Evolutionary conservation across 2,888 invertebrate species (phyloP), one percentile per base, ranked within the genome.

Genomic region (Dryocosmus kuriphilus): DNA sequence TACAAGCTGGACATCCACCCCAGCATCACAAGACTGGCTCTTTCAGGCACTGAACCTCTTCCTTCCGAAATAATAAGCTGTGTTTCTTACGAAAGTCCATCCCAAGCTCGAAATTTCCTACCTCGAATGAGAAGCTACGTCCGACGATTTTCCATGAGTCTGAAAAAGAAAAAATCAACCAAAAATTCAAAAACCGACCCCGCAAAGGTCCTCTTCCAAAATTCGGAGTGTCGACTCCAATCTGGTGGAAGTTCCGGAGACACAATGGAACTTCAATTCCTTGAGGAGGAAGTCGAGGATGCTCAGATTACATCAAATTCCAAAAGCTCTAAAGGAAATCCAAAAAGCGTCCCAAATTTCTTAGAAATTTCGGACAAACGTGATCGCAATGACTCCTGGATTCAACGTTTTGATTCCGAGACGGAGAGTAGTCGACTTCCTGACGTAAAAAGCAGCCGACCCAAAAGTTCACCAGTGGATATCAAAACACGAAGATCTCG

Each of bases 151-250:
- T 88, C 85, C 1, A 82, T 79, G 0, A 82, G 79, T 32, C 74
- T 83, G 60, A 71, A 62, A 65, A 82, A 60, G 38, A 82, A 67
- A 71, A 67, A 57, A 32, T 24, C n/a, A n/a, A 35, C n/a, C 4
- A 67, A 41, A 67, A 24, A 67, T 41, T 71, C 46, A 51, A 62
- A 62, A 62, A 14, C 65, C 9, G 73, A 65, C 41, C 35, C 75
- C 7, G 77, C 82, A 1, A 82, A 67, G 41, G 38, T 88, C 2
- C 83, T 89, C 19, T 89, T 87, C 57, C 71, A 84, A 41, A 89
- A 89, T 46, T 74, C 61, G 6, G 80, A 82, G 5, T 89, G 84
- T 57, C 82, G 60, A 5, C 80, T 62, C 11, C 80, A 81, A 14
- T 86, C 86, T 7, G 74, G 75, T 7, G 65, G 55, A 1, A 71